Base-by-base conservation (phyloP, 53 echinoderm and acorn worm species). In the Luidia sarsii region DNA sequence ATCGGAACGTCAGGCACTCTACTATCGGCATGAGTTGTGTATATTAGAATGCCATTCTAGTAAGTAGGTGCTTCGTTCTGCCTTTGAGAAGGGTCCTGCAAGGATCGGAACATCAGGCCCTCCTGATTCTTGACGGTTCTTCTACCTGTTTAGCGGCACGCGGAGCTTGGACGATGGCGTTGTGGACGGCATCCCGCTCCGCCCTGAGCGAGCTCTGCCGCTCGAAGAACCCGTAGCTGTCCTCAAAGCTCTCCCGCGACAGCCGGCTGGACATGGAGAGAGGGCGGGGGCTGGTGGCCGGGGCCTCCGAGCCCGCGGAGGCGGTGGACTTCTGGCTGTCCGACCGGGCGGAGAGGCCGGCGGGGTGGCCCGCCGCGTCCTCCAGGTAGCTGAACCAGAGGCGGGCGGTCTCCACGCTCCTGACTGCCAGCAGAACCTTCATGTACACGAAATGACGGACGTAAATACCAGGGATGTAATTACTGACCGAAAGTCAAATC, bases 241-340 rank as follows among this genome's bases (percentile, higher is more conserved):
- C 77, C 77, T 77, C 77, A 61, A 77, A 77, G 25, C 77, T 77
- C 33, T 77, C 39, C 20, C 61, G 60, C 2, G 77, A 77, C 18
- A 77, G 45, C 38, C 77, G 24, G 35, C 60, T 69, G 1, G 50
- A 69, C 49, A 50, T 30, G 8, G 32, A n/a, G 16, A n/a, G 30
- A 6, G 19, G 62, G 30, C 61, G 7, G 41, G 55, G 77, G 11
- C 25, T 25, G 3, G 59, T 46, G 14, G 60, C 30, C 29, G 45
- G 59, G 43, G 77, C 59, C n/a, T 43, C 14, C 6, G 41, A 41
- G 11, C 11, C 11, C 6, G 41, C 11, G 43, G 77, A 77, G 31
- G 60, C 14, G 0, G 41, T 77, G 3, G 77, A 77, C 25, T 33
- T 77, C 32, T 77, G 77, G 28, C 77, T 77, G 33, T 77, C 77